Conservation (phyloP, 2,797 vertebrate species). For the Melanogrammus aeglefinus region DNA sequence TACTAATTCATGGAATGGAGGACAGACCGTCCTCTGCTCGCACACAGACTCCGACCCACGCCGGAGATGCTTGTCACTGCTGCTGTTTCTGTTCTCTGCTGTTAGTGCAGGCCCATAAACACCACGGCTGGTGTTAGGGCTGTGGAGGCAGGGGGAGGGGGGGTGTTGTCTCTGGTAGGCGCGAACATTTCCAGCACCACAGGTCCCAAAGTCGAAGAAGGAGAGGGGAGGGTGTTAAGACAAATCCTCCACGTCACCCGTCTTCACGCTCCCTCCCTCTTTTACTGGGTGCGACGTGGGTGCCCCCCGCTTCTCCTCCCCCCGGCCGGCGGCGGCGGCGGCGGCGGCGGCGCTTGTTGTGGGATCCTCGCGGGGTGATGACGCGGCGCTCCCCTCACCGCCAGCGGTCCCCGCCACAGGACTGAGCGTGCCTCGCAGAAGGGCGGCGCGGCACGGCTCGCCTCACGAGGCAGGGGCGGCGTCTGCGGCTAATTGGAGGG, state of each 20-base stretch:
- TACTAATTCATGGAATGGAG: slow-evolving; percentile 53
- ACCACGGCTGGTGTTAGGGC: background rate
- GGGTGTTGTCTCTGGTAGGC: slow-evolving; percentile 59
- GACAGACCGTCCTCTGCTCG: slow-evolving; percentile 36
- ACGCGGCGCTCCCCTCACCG: slow-evolving; percentile 52
- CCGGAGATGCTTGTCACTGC: slow-evolving; percentile 50
- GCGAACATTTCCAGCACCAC: slow-evolving; percentile 58
- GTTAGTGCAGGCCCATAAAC: slow-evolving; percentile 22
- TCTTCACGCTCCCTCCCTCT: slow-evolving; percentile 45
- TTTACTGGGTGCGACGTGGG: slow-evolving; percentile 67
- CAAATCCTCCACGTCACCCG: slow-evolving; percentile 38
- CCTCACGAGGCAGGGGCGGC: slow-evolving; percentile 62
- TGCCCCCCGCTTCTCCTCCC: slow-evolving; percentile 52
- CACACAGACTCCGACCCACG: slow-evolving; percentile 32
- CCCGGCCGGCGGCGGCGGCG: background rate
- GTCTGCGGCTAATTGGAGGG: slow-evolving; percentile 75
- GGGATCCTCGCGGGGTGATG: slow-evolving; percentile 67
- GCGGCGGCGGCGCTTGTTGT: slow-evolving; percentile 64
- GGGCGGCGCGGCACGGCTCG: slow-evolving; percentile 56
- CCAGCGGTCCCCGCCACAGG: slow-evolving; percentile 53
- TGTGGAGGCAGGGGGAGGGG: slow-evolving; percentile 29
- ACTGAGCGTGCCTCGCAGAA: slow-evolving; percentile 66
- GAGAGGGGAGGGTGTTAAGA: slow-evolving; percentile 36
- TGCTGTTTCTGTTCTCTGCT: slow-evolving; percentile 60
- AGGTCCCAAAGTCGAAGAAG: slow-evolving; percentile 47